phyloP scores from a whole-genome alignment of 2,797 vertebrate species.

The Schizopygopsis pylzovi region DNA sequence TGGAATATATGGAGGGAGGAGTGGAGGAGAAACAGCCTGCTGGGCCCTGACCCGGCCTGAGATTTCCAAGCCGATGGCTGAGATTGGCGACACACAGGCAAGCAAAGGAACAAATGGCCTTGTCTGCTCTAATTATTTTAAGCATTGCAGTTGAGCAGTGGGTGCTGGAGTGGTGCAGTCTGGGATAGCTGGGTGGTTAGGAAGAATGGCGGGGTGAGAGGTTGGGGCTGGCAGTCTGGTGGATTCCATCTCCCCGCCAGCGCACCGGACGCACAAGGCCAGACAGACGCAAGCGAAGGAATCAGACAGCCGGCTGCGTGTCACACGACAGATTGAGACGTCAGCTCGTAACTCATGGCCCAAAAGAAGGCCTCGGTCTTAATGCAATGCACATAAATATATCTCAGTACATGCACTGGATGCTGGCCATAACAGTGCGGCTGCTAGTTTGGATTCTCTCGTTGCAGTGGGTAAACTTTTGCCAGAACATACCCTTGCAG shows the following conservation, averaged over 20 bases:
- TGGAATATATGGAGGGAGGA: slow-evolving; percentile 35
- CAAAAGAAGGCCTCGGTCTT: slow-evolving; percentile 50
- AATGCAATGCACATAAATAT: slow-evolving; percentile 65
- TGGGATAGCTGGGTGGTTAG: slow-evolving; percentile 39
- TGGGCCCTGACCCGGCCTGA: slow-evolving; percentile 43
- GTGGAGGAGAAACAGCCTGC: slow-evolving; percentile 47
- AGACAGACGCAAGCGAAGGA: slow-evolving; percentile 55
- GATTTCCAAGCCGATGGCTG: slow-evolving; percentile 43
- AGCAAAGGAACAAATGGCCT: slow-evolving; percentile 45
- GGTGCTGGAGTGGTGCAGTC: slow-evolving; percentile 41
- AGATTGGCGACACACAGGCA: slow-evolving; percentile 39
- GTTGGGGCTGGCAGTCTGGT: slow-evolving; percentile 50
- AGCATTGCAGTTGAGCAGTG: slow-evolving; percentile 52
- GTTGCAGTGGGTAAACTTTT: slow-evolving; percentile 54
- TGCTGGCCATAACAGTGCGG: slow-evolving; percentile 51
- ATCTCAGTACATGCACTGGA: slow-evolving; percentile 53
- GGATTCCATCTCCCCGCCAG: slow-evolving; percentile 48
- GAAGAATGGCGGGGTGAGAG: slow-evolving; percentile 51
- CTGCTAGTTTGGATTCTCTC: slow-evolving; percentile 53
- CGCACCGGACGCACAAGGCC: slow-evolving; percentile 35
- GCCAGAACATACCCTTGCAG: slow-evolving; percentile 55
- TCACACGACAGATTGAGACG: slow-evolving; percentile 63
- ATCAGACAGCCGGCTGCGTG: slow-evolving; percentile 58
- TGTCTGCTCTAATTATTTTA: slow-evolving; percentile 57
- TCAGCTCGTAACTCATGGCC: slow-evolving; percentile 55